Percentiles rank a stretch among this genome's conserved stretches.
Conservation (phyloP, 2,113 vertebrate species). For the Pseudorhombus dupliciocellatus region DNA sequence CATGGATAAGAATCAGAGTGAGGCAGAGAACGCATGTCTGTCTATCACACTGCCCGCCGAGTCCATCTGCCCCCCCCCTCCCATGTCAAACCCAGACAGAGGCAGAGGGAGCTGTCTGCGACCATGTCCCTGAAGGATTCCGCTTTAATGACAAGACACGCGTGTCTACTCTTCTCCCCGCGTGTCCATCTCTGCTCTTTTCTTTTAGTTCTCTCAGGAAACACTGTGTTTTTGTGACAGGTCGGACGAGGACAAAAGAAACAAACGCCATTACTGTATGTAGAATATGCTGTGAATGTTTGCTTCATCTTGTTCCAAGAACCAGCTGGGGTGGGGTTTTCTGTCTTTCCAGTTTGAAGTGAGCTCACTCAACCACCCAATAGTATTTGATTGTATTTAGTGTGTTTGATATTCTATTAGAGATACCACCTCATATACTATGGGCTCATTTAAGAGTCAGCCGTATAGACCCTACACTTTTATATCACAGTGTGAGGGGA, state of each 20-base stretch:
- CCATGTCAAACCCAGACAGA: constrained; percentile 42
- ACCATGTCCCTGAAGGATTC: constrained; percentile 43
- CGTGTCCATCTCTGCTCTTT: not conserved
- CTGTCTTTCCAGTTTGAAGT: constrained; percentile 14
- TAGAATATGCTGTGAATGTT: constrained; percentile 48
- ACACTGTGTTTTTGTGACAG: constrained; percentile 33
- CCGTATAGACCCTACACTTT: constrained; percentile 44
- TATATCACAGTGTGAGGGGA: constrained; percentile 37
- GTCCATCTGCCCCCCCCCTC: constrained; percentile 39
- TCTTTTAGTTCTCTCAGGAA: constrained; percentile 74
- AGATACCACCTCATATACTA: not conserved
- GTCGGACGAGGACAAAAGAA: constrained; percentile 10
- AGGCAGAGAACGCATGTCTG: constrained; percentile 17
- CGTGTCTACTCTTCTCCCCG: constrained; percentile 4
- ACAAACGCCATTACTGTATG: constrained; percentile 34
- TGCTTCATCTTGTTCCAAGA: constrained; percentile 40
- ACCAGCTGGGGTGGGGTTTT: constrained; percentile 20
- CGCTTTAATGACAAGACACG: constrained; percentile 5
- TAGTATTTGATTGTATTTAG: constrained; percentile 53
- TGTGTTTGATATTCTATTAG: constrained; percentile 4
- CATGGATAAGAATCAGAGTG: constrained; percentile 48
- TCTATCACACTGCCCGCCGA: constrained; percentile 30
- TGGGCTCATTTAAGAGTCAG: not conserved
- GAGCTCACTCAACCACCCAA: constrained; percentile 35
- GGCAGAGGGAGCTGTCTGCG: constrained; percentile 43